Evolutionary conservation across 2,797 vertebrate species (phyloP).

Genomic region (Leptodactylus fallax): DNA sequence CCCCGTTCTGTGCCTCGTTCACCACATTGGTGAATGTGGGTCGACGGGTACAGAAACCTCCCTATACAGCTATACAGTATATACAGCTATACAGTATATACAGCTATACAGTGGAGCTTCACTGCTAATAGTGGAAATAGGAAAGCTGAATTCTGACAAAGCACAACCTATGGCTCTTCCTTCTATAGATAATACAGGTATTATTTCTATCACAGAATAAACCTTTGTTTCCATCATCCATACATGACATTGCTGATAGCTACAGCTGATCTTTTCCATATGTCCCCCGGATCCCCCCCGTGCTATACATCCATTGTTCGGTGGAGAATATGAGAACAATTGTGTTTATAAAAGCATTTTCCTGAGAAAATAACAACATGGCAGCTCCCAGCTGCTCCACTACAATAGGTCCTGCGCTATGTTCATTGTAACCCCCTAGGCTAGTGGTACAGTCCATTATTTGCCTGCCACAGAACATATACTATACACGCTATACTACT

Average conservation of each 20-base stretch:
- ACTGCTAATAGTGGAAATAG: not conserved
- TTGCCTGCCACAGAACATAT: not conserved
- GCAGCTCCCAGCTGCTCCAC: conserved; percentile 5
- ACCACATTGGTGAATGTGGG: too few relatives aligned
- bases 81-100: too few relatives aligned
- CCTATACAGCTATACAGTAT: too few relatives aligned
- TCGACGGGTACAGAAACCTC: too few relatives aligned
- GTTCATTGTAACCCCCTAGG: not conserved
- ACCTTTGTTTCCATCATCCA: not conserved
- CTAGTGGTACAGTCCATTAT: not conserved
- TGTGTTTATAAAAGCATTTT: conserved; percentile 28
- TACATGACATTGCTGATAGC: not conserved
- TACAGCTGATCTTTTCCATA: not conserved
- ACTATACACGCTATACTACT: not conserved
- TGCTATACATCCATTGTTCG: conserved; percentile 21
- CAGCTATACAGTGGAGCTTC: not conserved
- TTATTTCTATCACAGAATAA: not conserved
- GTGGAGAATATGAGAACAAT: conserved; percentile 30
- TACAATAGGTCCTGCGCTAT: not conserved
- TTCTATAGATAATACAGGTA: conserved; percentile 2
- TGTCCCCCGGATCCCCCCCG: not conserved
- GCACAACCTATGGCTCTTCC: not conserved
- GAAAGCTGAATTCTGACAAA: not conserved
- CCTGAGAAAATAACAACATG: not conserved
- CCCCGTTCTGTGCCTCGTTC: too few relatives aligned